These are phyloP conservation scores for Bubalus kerabau DNA, from an alignment of 2,113 vertebrate genomes.

Conservation along the genomic window DNA sequence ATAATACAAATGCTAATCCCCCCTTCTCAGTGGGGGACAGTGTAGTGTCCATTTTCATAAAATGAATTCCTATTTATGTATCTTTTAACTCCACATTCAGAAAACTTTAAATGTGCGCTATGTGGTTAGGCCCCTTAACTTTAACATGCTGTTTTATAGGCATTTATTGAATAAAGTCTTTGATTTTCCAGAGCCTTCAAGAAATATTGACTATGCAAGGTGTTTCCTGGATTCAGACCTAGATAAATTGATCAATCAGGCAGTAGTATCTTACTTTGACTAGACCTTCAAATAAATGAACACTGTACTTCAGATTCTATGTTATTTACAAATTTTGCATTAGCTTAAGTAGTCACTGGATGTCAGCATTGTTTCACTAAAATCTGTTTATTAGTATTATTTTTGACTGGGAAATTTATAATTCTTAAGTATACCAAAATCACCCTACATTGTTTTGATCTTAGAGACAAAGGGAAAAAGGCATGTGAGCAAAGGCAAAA, in stretches of 20 bases:
- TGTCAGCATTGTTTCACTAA: slow-evolving; percentile 28
- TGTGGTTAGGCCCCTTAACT: not conserved
- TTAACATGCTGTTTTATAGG: not conserved
- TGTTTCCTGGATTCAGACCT: not conserved
- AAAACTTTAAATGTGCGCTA: not conserved
- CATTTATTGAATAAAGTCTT: not conserved
- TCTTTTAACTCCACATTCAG: not conserved
- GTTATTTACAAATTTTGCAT: not conserved
- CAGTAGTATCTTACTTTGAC: not conserved
- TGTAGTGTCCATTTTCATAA: not conserved
- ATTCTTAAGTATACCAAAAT: not conserved
- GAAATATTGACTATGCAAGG: not conserved
- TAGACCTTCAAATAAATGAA: not conserved
- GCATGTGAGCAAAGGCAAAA: not conserved
- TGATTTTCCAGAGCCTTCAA: not conserved
- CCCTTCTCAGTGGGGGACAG: not conserved
- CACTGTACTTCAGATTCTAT: not conserved
- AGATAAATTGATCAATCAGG: not conserved
- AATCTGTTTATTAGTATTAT: not conserved
- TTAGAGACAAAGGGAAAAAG: not conserved
- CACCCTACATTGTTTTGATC: not conserved
- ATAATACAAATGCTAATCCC: not conserved
- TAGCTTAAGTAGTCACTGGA: slow-evolving; percentile 39
- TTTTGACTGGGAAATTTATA: slow-evolving; percentile 47
- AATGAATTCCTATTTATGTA: not conserved